phyloP scores from a whole-genome alignment of 2,888 invertebrate species.

The Sinelater perroti region DNA sequence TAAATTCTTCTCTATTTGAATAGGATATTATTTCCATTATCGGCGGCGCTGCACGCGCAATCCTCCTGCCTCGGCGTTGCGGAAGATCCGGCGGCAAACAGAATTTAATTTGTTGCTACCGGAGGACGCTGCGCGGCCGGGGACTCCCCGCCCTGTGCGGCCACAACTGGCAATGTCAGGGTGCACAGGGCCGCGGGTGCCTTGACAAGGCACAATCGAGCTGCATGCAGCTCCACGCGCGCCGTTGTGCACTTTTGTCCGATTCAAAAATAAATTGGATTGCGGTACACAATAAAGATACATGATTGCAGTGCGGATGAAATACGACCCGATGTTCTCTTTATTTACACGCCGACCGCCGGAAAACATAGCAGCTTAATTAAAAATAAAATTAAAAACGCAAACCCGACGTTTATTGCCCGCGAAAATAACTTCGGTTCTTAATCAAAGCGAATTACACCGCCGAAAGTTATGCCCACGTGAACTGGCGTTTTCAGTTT shows the following conservation, averaged over 20 bases:
- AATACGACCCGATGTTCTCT: not conserved
- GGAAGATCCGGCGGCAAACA: constrained; percentile 42
- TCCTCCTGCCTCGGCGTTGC: constrained; percentile 37
- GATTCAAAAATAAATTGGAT: constrained; percentile 29
- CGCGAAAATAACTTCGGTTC: too few relatives aligned
- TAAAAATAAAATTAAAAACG: constrained; percentile 14
- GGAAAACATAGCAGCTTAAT: constrained; percentile 1
- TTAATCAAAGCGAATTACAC: too few relatives aligned
- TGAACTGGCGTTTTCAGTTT: too few relatives aligned
- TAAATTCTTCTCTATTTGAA: constrained; percentile 55
- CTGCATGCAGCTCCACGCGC: constrained; percentile 38
- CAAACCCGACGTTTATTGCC: not conserved
- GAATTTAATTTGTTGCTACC: constrained; percentile 48
- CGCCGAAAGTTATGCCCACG: too few relatives aligned
- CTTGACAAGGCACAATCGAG: constrained; percentile 40
- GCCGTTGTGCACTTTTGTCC: constrained; percentile 23
- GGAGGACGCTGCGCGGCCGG: constrained; percentile 40
- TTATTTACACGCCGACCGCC: not conserved
- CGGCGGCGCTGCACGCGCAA: constrained; percentile 44
- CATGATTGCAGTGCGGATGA: constrained; percentile 14
- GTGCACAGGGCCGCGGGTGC: constrained; percentile 32
- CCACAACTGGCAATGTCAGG: constrained; percentile 45
- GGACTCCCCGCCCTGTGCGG: too few relatives aligned
- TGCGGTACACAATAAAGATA: constrained; percentile 13
- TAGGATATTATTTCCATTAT: constrained; percentile 54